phyloP scores from a whole-genome alignment of 1,140 invertebrate genomes.

The Hylaeus anthracinus region DNA sequence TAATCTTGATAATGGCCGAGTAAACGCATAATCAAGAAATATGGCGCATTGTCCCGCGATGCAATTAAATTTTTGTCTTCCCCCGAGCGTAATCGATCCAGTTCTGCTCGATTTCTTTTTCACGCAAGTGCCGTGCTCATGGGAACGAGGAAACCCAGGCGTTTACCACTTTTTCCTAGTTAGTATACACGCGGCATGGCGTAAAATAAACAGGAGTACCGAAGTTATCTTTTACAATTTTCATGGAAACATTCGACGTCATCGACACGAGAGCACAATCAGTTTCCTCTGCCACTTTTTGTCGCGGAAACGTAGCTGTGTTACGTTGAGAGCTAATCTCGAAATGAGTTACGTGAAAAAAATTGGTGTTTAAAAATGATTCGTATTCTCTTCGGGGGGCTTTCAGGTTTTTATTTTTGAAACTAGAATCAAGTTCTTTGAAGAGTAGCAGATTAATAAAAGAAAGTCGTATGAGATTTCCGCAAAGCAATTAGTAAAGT shows the following conservation, averaged over 20 bases:
- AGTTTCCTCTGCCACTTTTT: background rate
- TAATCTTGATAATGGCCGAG: conserved; percentile 14
- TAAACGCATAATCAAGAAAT: background rate
- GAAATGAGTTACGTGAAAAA: background rate
- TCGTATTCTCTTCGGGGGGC: too few relatives aligned
- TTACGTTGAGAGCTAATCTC: background rate
- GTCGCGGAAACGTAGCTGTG: background rate
- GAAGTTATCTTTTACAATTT: background rate
- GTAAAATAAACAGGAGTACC: too few relatives aligned
- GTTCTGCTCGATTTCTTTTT: conserved; percentile 38
- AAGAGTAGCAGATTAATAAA: too few relatives aligned
- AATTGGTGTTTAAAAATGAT: background rate
- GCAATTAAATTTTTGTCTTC: conserved; percentile 30
- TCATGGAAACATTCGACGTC: background rate
- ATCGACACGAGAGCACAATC: background rate
- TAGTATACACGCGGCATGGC: background rate
- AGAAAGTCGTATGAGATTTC: too few relatives aligned
- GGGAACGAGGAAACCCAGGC: conserved; percentile 23
- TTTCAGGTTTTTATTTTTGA: too few relatives aligned
- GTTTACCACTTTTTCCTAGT: conserved; percentile 4
- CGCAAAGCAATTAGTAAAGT: too few relatives aligned
- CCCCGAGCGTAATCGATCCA: conserved; percentile 3
- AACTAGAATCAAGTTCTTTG: too few relatives aligned
- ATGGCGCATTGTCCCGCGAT: conserved; percentile 23
- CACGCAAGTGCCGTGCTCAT: background rate